Evolutionary conservation across 1,140 invertebrate species (phyloP).

Genomic region (Drosophila kikkawai): DNA sequence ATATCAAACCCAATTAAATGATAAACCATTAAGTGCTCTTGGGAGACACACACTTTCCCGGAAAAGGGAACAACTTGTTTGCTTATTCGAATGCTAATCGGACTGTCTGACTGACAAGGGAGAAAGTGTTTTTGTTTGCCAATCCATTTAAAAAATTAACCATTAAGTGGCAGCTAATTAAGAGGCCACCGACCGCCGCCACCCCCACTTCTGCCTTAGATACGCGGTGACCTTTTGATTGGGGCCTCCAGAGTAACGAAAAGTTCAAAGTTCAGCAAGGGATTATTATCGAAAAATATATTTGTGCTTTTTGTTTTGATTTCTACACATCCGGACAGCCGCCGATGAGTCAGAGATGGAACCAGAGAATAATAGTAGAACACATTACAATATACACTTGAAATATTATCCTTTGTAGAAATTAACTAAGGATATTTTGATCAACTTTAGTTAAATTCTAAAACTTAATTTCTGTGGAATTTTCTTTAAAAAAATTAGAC

Average conservation of each 20-base stretch:
- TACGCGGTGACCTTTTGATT: slow-evolving; percentile 11
- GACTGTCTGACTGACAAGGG: slow-evolving; percentile 24
- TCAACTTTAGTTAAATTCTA: background rate
- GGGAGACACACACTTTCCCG: background rate
- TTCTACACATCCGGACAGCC: slow-evolving; percentile 59
- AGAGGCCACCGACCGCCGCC: slow-evolving; percentile 12
- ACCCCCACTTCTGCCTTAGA: background rate
- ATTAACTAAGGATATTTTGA: background rate
- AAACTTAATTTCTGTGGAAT: background rate
- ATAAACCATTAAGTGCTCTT: slow-evolving; percentile 1
- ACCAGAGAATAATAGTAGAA: background rate
- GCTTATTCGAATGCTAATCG: slow-evolving; percentile 53
- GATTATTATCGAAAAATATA: slow-evolving; percentile 2
- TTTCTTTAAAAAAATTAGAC: too few relatives aligned
- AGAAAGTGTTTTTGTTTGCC: slow-evolving; percentile 52
- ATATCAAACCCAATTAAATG: slow-evolving; percentile 17
- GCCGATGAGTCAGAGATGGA: slow-evolving; percentile 7
- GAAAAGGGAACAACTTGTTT: slow-evolving; percentile 27
- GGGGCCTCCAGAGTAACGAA: background rate
- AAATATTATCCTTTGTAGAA: background rate
- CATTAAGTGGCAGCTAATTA: slow-evolving; percentile 67
- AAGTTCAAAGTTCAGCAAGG: slow-evolving; percentile 33
- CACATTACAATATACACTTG: too few relatives aligned
- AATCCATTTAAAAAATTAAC: slow-evolving; percentile 63
- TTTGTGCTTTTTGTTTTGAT: slow-evolving; percentile 52